Evolutionary conservation across 2,113 vertebrate genomes (phyloP), one percentile per base, ranked within the genome.

Genomic region (Sialia sialis): DNA sequence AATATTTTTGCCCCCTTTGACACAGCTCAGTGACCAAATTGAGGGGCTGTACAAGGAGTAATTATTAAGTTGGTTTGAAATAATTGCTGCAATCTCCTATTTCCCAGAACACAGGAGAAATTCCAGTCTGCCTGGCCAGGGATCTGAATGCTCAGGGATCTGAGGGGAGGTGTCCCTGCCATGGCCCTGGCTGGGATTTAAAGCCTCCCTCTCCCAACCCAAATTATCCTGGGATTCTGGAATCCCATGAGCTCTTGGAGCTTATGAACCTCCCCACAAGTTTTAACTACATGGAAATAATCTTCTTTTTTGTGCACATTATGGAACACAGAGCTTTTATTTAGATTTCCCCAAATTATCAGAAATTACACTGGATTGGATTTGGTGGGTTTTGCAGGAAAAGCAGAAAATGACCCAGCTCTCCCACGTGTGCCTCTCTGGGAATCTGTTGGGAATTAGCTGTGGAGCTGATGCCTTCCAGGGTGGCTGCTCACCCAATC

Each of bases 401-500:
- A 73, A 85, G 39, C 23, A 60, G 74, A 56, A 73, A 85, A 87
- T 68, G 0, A 13, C 43, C 13, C 14, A 12, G 58, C 88, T 93
- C 16, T 16, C 6, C 43, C 58, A 21, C 0, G 0, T 1, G 5
- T 92, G 16, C 67, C 52, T 26, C 54, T 6, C 18, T 41, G 70
- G 23, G 51, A 48, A 22, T 64, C 86, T 95, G 91, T 44, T 54
- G 8, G 4, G 38, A 86, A 74, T 95, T 94, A 90, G 34, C 80
- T 62, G 86, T 11, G n/a, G 26, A 66, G 38, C 0, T 86, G 80
- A 73, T 94, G 86, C 26, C 43, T 89, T 80, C 64, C 86, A 69
- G 86, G 69, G 68, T 13, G 59, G n/a, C 67, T 73, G 79, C 85
- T 90, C 21, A 41, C 67, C 54, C 92, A 68, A 8, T 8, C 39